Percentiles rank a stretch among this genome's conserved stretches.
These are phyloP conservation scores for Orchestes rusci DNA, from an alignment of 2,888 invertebrate genomes.

Conservation along the genomic window DNA sequence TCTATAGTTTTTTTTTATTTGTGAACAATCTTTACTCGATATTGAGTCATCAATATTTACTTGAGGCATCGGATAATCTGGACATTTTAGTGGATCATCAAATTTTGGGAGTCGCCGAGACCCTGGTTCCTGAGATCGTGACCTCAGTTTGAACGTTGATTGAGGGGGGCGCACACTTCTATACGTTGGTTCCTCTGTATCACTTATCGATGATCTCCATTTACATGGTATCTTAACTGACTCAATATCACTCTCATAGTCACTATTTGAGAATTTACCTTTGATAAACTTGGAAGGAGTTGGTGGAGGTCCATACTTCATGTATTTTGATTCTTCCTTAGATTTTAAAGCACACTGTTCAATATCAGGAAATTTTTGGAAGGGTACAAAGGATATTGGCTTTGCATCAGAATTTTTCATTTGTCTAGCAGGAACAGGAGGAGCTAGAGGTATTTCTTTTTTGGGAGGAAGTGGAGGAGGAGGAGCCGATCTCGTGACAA, in stretches of 20 bases:
- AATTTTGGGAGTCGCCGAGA: slow-evolving; percentile 51
- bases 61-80: slow-evolving; percentile 41
- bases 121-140: slow-evolving; percentile 51
- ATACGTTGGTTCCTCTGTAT: slow-evolving; percentile 55
- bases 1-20: slow-evolving; percentile 37
- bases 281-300: slow-evolving; percentile 53
- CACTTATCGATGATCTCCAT: slow-evolving; percentile 58
- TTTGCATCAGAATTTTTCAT: slow-evolving; percentile 30
- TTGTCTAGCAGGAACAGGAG: slow-evolving; percentile 41
- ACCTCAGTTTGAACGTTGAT: slow-evolving; percentile 44
- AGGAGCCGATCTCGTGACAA: slow-evolving; percentile 50
- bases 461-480: slow-evolving; percentile 45
- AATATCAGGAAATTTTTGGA: slow-evolving; percentile 44
- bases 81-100: slow-evolving; percentile 46
- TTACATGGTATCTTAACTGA: slow-evolving; percentile 44
- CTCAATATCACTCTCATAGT: slow-evolving; percentile 62
- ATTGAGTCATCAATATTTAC: slow-evolving; percentile 37
- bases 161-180: slow-evolving; percentile 50
- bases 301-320: slow-evolving; percentile 47
- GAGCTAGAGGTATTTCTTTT: slow-evolving; percentile 43
- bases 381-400: slow-evolving; percentile 35
- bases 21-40: slow-evolving; percentile 32
- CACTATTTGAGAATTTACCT: slow-evolving; percentile 54
- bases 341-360: slow-evolving; percentile 49
- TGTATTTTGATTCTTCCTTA: slow-evolving; percentile 40